These are phyloP conservation scores for Neomonachus schauinslandi DNA, from an alignment of 2,113 vertebrate genomes.

Conservation along the genomic window DNA sequence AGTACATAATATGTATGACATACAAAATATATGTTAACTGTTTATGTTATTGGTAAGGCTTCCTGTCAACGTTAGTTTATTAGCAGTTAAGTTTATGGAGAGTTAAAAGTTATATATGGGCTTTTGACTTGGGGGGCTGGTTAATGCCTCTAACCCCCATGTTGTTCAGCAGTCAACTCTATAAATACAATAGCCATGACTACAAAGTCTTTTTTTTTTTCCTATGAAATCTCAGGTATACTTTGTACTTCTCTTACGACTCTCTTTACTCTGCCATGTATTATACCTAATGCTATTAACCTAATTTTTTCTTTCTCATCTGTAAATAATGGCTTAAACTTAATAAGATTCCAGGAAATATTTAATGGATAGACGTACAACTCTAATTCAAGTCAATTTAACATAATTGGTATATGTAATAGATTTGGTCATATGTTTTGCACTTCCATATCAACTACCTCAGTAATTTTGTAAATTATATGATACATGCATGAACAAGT, in stretches of 20 bases:
- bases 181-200: not conserved
- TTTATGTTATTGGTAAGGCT: not conserved
- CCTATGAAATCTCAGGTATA: not conserved
- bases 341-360: not conserved
- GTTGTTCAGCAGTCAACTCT: not conserved
- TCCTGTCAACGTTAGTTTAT: not conserved
- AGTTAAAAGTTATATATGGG: not conserved
- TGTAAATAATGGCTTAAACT: not conserved
- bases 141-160: not conserved
- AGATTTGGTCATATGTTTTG: not conserved
- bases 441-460: not conserved
- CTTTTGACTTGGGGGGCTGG: not conserved
- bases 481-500: not conserved
- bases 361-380: not conserved
- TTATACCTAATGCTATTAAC: not conserved
- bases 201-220: not conserved
- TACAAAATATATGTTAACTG: not conserved
- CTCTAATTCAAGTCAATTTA: conserved; percentile 34
- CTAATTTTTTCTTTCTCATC: not conserved
- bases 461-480: not conserved
- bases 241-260: not conserved
- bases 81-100: not conserved
- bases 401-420: not conserved
- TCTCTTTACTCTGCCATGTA: not conserved
- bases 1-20: not conserved